Evolutionary conservation across 2,888 invertebrate genomes (phyloP), one percentile per base, ranked within the genome.

Genomic region (Pammene fasciana): DNA sequence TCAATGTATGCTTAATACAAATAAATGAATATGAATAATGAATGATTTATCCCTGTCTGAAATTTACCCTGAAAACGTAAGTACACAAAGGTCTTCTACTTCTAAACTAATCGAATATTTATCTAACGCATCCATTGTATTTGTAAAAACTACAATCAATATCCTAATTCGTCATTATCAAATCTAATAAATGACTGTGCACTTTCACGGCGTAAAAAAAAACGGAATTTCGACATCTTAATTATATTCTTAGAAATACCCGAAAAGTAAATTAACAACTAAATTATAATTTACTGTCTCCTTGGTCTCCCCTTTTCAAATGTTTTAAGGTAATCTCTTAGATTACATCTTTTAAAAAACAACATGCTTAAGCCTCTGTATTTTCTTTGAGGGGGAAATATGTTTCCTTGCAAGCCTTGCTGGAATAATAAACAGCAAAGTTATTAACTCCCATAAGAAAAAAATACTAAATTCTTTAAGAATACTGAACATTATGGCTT

Each of bases 241-340:
- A 38, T 38, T 38, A 38, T 38, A 38, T 38, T 9, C 7, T 38
- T 9, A 5, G 7, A 5, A 7, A 7, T 38, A 38, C 43, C 43
- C 1, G 1, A 43, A 43, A 43, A 43, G 7, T 43, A 11, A 9
- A 9, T 11, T 2, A 11, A 1, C 1, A 50, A 26, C 11, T 78
- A 79, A 85, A 86, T n/a, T n/a, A 83, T 79, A 85, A 82, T 85
- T 84, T 83, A 77, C 75, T 73, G 77, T 74, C 9, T 66, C 43
- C 75, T 72, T 68, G 70, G 71, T 65, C 75, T 75, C 75, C 79
- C 79, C 79, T 83, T 84, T 79, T 84, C 78, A 83, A 87, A 84
- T 86, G 85, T 87, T 88, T 85, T 81, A 84, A 83, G 82, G 86
- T 89, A 89, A 91, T 90, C 88, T 87, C 83, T 82, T 82, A 87